phyloP scores from a whole-genome alignment of 2,113 vertebrate species.

The Carassius carassius region DNA sequence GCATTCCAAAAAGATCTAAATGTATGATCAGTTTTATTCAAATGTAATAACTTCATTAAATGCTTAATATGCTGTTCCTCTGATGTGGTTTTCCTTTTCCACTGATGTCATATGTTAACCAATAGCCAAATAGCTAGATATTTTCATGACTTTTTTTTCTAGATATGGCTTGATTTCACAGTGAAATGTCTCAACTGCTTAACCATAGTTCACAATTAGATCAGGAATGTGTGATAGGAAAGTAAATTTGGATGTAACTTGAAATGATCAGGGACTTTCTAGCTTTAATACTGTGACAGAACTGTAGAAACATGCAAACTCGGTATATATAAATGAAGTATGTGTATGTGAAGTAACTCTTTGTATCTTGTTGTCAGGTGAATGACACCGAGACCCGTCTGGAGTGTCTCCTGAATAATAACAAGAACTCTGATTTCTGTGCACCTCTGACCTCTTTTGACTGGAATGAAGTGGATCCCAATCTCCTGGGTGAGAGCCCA shows the following conservation, averaged over 20 bases:
- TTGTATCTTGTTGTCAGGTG: slow-evolving; percentile 75
- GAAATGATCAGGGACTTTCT: neutral
- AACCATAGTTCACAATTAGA: neutral
- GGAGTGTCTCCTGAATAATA: slow-evolving; percentile 98
- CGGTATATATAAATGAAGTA: neutral
- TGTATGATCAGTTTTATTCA: too few relatives aligned
- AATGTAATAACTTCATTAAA: too few relatives aligned
- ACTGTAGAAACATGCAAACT: neutral
- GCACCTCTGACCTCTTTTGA: slow-evolving; percentile 98
- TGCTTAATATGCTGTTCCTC: neutral
- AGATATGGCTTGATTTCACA: neutral
- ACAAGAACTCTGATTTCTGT: slow-evolving; percentile 99
- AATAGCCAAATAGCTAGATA: neutral
- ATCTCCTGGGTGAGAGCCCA: slow-evolving; percentile 86
- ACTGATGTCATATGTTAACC: neutral
- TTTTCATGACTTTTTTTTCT: neutral
- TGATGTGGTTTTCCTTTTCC: neutral
- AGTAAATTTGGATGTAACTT: neutral
- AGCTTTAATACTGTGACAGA: neutral
- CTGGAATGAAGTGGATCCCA: slow-evolving; percentile 99
- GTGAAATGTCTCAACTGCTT: neutral
- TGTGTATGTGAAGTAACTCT: too few relatives aligned
- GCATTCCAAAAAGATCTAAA: too few relatives aligned
- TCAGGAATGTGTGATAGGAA: neutral
- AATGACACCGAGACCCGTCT: slow-evolving; percentile 97